Conservation (phyloP, 2,113 vertebrate genomes). For the Macrotus californicus region DNA sequence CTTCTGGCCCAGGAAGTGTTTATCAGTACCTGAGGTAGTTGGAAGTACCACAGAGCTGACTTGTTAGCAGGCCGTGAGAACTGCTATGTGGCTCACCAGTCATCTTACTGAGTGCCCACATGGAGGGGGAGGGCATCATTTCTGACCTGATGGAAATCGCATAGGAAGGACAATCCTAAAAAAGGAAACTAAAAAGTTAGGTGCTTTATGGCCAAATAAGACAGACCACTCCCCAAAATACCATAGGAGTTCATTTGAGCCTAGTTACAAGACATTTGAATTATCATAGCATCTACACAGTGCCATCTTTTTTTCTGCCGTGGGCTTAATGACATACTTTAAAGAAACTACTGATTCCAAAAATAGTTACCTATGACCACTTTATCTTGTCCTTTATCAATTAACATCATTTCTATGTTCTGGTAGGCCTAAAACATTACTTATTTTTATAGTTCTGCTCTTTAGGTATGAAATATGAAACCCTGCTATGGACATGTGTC, state of each 20-base stretch:
- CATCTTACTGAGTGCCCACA: not conserved
- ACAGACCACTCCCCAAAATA: not conserved
- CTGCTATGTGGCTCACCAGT: not conserved
- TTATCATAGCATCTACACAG: not conserved
- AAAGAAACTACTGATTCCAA: constrained; percentile 10
- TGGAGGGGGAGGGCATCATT: not conserved
- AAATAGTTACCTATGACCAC: constrained; percentile 13
- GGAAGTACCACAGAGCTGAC: not conserved
- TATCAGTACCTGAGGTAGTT: not conserved
- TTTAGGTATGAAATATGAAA: constrained; percentile 61
- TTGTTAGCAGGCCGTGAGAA: not conserved
- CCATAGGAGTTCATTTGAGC: not conserved
- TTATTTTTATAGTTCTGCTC: constrained; percentile 66
- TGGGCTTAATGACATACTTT: not conserved
- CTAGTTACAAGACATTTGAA: not conserved
- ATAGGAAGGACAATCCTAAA: not conserved
- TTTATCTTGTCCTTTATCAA: constrained; percentile 34
- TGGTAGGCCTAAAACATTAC: constrained; percentile 35
- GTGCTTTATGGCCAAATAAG: not conserved
- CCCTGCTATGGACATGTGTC: constrained; percentile 23
- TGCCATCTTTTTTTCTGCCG: not conserved
- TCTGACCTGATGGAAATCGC: not conserved
- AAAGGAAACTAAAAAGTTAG: not conserved
- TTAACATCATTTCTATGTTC: constrained; percentile 35
- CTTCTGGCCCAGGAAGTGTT: not conserved